Base-by-base conservation (phyloP, 2,113 vertebrate genomes). In the Cyprinodon brontotheroides region DNA sequence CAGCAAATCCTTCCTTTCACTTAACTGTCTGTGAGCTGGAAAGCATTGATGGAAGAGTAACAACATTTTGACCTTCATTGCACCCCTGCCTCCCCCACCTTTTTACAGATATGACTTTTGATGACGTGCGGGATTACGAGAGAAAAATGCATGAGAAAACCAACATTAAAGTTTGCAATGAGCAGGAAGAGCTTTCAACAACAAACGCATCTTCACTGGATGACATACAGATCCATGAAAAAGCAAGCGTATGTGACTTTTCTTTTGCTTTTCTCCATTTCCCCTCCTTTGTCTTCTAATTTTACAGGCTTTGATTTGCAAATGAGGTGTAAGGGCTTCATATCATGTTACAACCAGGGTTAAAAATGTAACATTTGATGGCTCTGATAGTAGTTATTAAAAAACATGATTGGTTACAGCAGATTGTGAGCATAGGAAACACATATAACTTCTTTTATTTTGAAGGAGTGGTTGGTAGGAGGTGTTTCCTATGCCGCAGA, bases 91-190 rank as follows among this genome's bases (percentile, higher is more conserved):
- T 72, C 77, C 79, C 78, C 70, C 85, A 84, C 95, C 95, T 95
- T 95, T 29, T 98, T 99, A 92, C 97, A 99, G 98, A 98, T 98
- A 99, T 99, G 98, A 95, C 95, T 94, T 95, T 97, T 96, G 97
- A 98, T 91, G 97, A 99, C 93, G 97, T 99, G 91, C 96, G 97
- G 91, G 93, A 97, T 90, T 99, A 96, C 94, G 97, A 99, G 96
- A 97, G 92, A 96, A 95, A 96, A 94, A 99, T 99, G 97, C 96
- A 99, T 95, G 96, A 97, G 95, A 95, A 99, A 98, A 99, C 97
- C 95, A 99, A 99, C 96, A 97, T 98, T 95, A 99, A 98, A 96
- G 97, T 99, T 96, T 98, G 96, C 95, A 94, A 93, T 94, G 96
- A 97, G 89, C 96, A 93, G 88, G 90, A 91, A 81, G 88, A 92